phyloP scores from a whole-genome alignment of 2,888 invertebrate species.

The Chironomus riparius region DNA sequence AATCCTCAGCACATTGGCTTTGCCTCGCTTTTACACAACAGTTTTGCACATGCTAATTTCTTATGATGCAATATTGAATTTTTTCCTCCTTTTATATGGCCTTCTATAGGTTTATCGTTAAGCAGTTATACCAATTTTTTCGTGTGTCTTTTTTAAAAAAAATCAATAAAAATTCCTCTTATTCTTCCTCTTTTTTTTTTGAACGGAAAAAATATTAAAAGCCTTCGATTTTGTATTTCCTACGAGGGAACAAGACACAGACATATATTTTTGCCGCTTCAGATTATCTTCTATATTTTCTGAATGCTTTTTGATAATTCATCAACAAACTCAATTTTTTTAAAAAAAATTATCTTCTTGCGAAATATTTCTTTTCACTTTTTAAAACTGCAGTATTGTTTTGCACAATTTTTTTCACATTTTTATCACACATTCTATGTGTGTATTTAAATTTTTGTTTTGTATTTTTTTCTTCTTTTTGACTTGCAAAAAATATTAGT shows the following conservation, averaged over 20 bases:
- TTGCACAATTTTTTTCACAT: background rate
- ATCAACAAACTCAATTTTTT: background rate
- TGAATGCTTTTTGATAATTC: no score
- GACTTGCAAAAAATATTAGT: background rate
- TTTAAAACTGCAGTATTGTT: background rate
- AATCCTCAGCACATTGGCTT: slow-evolving; percentile 16
- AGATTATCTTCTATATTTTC: no score
- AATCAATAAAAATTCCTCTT: slow-evolving; percentile 16
- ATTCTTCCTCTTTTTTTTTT: slow-evolving; percentile 1
- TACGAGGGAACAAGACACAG: no score
- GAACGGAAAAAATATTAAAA: background rate
- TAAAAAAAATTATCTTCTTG: background rate
- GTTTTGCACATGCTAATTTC: slow-evolving; percentile 26
- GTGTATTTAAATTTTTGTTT: background rate
- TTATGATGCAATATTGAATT: slow-evolving; percentile 22
- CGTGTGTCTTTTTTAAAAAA: slow-evolving; percentile 10
- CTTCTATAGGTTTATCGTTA: slow-evolving; percentile 5
- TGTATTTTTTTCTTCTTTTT: background rate
- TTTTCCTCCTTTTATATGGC: background rate
- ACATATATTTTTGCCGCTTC: no score
- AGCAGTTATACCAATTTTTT: slow-evolving; percentile 6
- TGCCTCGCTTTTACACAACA: slow-evolving; percentile 14
- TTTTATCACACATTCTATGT: background rate
- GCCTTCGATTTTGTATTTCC: no score
- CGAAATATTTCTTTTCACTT: background rate